Evolutionary conservation across 2,888 invertebrate genomes (phyloP).

Genomic region (Stenichneumon culpator): DNA sequence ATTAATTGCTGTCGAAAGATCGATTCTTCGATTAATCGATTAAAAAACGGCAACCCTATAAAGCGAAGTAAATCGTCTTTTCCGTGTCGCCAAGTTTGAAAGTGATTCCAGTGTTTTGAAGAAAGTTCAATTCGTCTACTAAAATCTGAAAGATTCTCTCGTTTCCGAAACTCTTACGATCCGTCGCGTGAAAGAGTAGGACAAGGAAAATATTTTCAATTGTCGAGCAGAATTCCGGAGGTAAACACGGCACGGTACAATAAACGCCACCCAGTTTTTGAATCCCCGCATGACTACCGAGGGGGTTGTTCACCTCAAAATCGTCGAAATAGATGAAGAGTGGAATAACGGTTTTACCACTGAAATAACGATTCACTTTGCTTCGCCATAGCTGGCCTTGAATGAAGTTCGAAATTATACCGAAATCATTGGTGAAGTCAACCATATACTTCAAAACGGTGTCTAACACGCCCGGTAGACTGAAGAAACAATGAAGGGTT

Average conservation of each 20-base stretch:
- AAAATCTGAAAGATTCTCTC: constrained; percentile 28
- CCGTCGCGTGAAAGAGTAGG: constrained; percentile 30
- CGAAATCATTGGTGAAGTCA: constrained; percentile 23
- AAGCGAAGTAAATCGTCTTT: constrained; percentile 32
- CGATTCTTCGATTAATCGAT: no score
- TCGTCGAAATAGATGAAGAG: constrained; percentile 49
- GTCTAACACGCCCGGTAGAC: constrained; percentile 27
- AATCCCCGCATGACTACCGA: constrained; percentile 42
- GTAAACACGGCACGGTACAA: constrained; percentile 42
- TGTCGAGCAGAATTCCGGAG: constrained; percentile 28
- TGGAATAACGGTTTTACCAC: constrained; percentile 47
- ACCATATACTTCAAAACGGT: constrained; percentile 32
- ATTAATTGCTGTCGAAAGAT: no score
- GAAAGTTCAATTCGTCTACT: constrained; percentile 42
- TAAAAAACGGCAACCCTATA: not conserved
- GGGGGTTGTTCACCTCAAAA: constrained; percentile 41
- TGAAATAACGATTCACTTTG: constrained; percentile 30
- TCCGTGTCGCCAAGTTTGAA: constrained; percentile 13
- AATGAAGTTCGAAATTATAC: constrained; percentile 44
- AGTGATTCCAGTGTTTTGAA: constrained; percentile 33
- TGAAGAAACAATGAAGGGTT: constrained; percentile 49
- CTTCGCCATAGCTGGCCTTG: constrained; percentile 52
- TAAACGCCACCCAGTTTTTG: constrained; percentile 37
- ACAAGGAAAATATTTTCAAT: constrained; percentile 43
- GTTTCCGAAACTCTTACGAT: constrained; percentile 44